A percentile compares a stretch with the other conserved stretches of the same genome.
Conservation (phyloP, 2,888 invertebrate genomes). For the Cryptocheilus praepositus region DNA sequence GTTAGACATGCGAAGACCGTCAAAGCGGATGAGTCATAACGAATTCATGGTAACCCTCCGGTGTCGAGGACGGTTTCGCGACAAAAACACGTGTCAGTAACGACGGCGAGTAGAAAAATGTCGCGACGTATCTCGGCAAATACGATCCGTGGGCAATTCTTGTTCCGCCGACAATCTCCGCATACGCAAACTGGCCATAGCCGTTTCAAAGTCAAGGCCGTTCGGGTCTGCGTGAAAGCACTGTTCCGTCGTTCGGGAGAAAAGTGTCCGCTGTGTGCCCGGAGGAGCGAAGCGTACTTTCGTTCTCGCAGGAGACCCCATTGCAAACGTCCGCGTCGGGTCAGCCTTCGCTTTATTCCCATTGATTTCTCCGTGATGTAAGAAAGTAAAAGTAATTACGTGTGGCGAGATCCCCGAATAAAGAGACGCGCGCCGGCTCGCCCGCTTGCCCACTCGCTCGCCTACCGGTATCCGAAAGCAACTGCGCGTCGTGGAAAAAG, state of each 20-base stretch:
- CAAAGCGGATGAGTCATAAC: no score
- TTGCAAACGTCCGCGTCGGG: neutral
- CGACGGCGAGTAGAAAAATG: neutral
- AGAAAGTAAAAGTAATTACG: neutral
- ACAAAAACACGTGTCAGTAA: neutral
- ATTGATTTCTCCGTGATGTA: neutral
- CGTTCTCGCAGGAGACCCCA: conserved; percentile 25
- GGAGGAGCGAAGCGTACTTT: conserved; percentile 22
- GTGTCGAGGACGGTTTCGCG: neutral
- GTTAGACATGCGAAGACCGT: no score
- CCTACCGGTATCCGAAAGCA: no score
- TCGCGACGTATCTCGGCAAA: neutral
- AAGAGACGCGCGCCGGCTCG: neutral
- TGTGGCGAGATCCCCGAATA: neutral
- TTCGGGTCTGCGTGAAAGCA: neutral
- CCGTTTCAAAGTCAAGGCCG: conserved; percentile 15
- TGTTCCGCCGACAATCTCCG: neutral
- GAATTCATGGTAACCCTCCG: neutral
- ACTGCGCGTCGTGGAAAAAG: no score
- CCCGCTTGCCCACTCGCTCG: no score
- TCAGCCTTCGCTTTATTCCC: neutral
- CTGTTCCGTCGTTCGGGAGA: neutral
- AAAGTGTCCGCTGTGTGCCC: neutral
- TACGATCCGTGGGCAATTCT: neutral
- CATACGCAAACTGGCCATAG: neutral